Conservation (phyloP, 2,113 vertebrate species). For the Oostethus manadensis region DNA sequence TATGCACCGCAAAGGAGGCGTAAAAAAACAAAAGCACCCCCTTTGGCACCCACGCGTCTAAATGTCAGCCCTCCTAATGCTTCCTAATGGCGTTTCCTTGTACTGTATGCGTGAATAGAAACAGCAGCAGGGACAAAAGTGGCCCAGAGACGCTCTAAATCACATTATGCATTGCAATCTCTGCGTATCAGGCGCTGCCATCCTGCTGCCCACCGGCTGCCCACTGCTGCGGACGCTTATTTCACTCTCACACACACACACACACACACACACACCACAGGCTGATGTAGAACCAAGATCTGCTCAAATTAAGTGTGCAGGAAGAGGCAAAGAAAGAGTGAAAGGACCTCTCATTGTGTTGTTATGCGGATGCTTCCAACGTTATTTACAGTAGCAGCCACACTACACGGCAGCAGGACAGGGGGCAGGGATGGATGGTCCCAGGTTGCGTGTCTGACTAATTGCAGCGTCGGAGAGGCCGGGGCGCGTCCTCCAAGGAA, state of each 20-base stretch:
- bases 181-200: slow-evolving; percentile 43
- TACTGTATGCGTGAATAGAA: slow-evolving; percentile 50
- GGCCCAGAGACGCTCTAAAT: slow-evolving; percentile 56
- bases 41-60: slow-evolving; percentile 42
- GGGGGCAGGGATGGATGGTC: slow-evolving; percentile 34
- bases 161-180: slow-evolving; percentile 46
- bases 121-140: slow-evolving; percentile 30
- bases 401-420: neutral
- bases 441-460: slow-evolving; percentile 45
- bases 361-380: slow-evolving; percentile 36
- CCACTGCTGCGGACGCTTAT: slow-evolving; percentile 15
- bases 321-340: neutral
- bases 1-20: slow-evolving; percentile 5
- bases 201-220: slow-evolving; percentile 28
- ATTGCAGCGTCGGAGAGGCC: slow-evolving; percentile 51
- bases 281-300: slow-evolving; percentile 9
- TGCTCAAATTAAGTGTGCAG: slow-evolving; percentile 14
- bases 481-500: slow-evolving; percentile 19
- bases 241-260: slow-evolving; percentile 20
- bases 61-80: slow-evolving; percentile 57
- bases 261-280: neutral
- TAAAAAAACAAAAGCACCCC: slow-evolving; percentile 41
- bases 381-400: too few species aligned
- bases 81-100: slow-evolving; percentile 24
- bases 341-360: slow-evolving; percentile 11